Conservation (phyloP, 1,140 invertebrate species). For the Heterodera carotae region DNA sequence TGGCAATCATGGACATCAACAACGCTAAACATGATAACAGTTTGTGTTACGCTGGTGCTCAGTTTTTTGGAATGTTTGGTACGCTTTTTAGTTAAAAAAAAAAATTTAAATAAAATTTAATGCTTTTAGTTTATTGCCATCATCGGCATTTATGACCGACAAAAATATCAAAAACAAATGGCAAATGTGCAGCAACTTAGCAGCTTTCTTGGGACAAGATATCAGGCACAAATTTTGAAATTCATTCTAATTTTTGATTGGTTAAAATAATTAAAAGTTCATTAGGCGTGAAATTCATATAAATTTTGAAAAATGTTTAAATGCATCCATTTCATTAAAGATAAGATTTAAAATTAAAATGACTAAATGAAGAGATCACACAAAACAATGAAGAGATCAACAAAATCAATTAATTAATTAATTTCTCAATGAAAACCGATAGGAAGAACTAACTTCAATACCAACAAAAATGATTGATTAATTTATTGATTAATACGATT, state of each 20-base stretch:
- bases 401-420: too few relatives aligned
- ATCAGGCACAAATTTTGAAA: not conserved
- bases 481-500: too few relatives aligned
- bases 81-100: not conserved
- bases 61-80: slow-evolving; percentile 9
- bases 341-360: not conserved
- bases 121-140: slow-evolving; percentile 9
- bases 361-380: too few relatives aligned
- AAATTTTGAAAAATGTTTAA: too few relatives aligned
- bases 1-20: not conserved
- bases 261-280: not conserved
- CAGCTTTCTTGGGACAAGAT: not conserved
- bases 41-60: not conserved
- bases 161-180: slow-evolving; percentile 1
- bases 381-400: too few relatives aligned
- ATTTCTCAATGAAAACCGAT: too few relatives aligned
- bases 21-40: slow-evolving; percentile 2
- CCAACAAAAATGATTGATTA: too few relatives aligned
- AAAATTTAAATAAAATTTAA: not conserved
- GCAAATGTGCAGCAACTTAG: not conserved
- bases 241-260: not conserved
- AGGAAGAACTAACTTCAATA: too few relatives aligned
- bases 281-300: not conserved
- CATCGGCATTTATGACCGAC: slow-evolving; percentile 6
- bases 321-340: not conserved